phyloP scores from a whole-genome alignment of 2,797 vertebrate species.

The Nannoperca obscura region DNA sequence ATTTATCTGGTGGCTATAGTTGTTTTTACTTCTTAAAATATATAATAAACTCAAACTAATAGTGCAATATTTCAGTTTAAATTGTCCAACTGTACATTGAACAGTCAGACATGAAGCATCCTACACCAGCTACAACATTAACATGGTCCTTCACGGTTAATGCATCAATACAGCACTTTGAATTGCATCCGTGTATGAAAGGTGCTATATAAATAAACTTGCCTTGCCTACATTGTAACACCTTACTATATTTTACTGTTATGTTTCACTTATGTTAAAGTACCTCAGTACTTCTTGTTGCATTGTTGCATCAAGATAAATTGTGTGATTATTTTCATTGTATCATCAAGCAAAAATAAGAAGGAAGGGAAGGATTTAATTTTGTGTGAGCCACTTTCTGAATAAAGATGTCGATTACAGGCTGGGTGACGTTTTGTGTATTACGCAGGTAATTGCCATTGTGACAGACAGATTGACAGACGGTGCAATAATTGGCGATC shows the following conservation, averaged over 20 bases:
- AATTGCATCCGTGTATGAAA: too few species aligned
- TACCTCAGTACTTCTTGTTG: background rate
- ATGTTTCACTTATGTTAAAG: background rate
- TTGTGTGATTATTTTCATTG: background rate
- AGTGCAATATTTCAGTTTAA: background rate
- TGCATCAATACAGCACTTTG: too few species aligned
- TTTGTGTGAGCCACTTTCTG: background rate
- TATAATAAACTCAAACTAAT: background rate
- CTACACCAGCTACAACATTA: background rate
- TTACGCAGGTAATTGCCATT: constrained; percentile 88
- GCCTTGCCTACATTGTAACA: too few species aligned
- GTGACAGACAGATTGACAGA: constrained; percentile 91
- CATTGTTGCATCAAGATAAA: background rate
- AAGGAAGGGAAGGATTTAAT: background rate
- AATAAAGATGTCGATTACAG: background rate
- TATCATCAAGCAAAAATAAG: background rate
- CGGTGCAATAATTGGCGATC: constrained; percentile 85
- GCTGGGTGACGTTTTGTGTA: constrained; percentile 9
- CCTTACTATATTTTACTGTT: background rate
- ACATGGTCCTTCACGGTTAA: background rate
- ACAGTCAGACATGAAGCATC: background rate
- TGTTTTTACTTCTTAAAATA: too few species aligned
- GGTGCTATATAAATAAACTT: too few species aligned
- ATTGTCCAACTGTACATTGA: background rate
- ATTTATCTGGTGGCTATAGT: too few species aligned